Evolutionary conservation across 2,888 invertebrate species (phyloP).

Genomic region (Dicroscelio sp.): DNA sequence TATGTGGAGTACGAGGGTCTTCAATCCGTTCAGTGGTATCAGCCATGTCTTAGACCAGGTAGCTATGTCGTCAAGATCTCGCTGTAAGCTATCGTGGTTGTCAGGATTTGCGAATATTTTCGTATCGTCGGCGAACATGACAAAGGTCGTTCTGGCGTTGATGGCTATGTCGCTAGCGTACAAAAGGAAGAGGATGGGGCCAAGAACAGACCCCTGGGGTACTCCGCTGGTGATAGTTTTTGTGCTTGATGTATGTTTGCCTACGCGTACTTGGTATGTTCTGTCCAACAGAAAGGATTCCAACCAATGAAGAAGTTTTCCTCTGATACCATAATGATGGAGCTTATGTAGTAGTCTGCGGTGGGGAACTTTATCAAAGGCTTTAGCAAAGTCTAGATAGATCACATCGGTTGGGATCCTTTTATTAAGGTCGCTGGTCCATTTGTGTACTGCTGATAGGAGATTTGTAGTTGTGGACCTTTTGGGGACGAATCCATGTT

Average conservation of each 20-base stretch:
- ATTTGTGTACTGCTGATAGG: neutral
- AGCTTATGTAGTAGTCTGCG: slow-evolving; percentile 1
- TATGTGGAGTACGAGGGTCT: neutral
- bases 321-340: neutral
- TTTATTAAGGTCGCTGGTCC: neutral
- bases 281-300: neutral
- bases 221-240: neutral
- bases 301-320: slow-evolving; percentile 9
- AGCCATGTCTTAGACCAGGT: neutral
- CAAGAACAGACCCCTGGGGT: slow-evolving; percentile 9
- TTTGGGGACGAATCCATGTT: neutral
- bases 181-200: neutral
- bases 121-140: neutral
- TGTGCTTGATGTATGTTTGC: neutral
- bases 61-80: neutral
- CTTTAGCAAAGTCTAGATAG: slow-evolving; percentile 34
- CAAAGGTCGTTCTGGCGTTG: slow-evolving; percentile 39
- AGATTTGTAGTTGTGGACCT: neutral
- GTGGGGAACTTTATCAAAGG: slow-evolving; percentile 35
- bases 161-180: neutral
- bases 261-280: slow-evolving; percentile 4
- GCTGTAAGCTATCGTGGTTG: neutral
- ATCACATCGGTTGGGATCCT: neutral
- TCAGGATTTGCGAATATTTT: neutral
- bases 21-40: neutral